Base-by-base conservation (phyloP, 2,113 vertebrate species). In the Macrotus californicus region DNA sequence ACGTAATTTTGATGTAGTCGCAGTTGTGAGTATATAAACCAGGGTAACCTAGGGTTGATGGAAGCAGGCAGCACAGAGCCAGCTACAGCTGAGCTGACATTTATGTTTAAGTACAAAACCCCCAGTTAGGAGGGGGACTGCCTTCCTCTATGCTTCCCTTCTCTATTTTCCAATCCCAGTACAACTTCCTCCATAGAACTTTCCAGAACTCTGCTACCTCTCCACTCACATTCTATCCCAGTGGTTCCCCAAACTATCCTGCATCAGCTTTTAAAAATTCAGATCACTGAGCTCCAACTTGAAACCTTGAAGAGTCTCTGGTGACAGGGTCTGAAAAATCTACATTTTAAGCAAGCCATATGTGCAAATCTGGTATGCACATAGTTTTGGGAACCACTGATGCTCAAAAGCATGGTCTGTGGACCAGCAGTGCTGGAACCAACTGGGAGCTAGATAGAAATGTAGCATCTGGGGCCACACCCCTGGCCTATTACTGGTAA, bases 281-380 rank as follows among this genome's bases (percentile, higher is more conserved):
- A 34, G 39, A 43, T 77, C 36, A 22, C 26, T 36, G 43, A 12
- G 50, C 34, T 94, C 15, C 50, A 75, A 4, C 22, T 67, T 15
- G 26, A 18, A 92, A 39, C 86, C 59, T 18, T 36, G 5, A 5
- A 82, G 9, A 76, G 24, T 18, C 39, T 82, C 22, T 21, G 77
- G 19, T 2, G 22, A n/a, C 0, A 1, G 6, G 6, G 0, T 64
- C 50, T 64, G 73, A 84, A 81, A 36, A 36, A 39, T 39, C 36
- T 29, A 4, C 19, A 2, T 87, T 24, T 31, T 16, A 12, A 73
- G 81, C 14, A 82, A 52, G 61, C 64, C 41, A 0, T 6, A 4
- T 8, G 3, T 9, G 19, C 3, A 39, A 72, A 2, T 54, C 15
- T 10, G 24, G 24, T 1, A 5, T 0, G 2, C 24, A 59, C 19